These are phyloP conservation scores for Perdita meconis DNA, from an alignment of 2,888 invertebrate species.

Conservation along the genomic window DNA sequence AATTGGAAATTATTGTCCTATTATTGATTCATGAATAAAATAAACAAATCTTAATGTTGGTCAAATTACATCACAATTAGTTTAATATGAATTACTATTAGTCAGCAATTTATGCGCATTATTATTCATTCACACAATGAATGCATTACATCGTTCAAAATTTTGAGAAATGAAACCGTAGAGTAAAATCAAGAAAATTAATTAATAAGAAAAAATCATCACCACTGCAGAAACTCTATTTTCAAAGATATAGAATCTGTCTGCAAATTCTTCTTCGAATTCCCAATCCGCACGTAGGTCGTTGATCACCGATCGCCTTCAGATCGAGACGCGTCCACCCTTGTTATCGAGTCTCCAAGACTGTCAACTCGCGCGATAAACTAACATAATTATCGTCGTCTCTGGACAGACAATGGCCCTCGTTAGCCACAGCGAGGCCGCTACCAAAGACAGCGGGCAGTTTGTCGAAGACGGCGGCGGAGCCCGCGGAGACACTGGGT, in stretches of 20 bases:
- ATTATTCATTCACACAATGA: no score
- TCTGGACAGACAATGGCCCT: conserved; percentile 80
- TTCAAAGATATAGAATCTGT: no score
- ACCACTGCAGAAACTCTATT: no score
- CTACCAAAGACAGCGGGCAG: conserved; percentile 65
- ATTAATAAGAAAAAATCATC: no score
- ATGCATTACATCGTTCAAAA: no score
- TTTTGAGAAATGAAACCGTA: no score
- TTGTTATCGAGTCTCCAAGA: conserved; percentile 56
- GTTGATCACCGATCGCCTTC: conserved; percentile 18
- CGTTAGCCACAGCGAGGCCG: conserved; percentile 76
- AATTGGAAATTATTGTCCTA: neutral
- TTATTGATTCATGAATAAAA: neutral
- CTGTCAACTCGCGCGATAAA: conserved; percentile 56
- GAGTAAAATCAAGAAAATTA: no score
- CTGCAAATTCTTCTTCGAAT: neutral
- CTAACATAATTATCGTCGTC: conserved; percentile 80
- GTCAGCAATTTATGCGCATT: neutral
- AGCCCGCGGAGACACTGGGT: conserved; percentile 65
- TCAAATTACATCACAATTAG: conserved; percentile 7
- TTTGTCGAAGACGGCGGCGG: conserved; percentile 61
- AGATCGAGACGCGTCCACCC: conserved; percentile 5
- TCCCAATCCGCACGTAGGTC: no score
- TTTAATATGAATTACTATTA: neutral
- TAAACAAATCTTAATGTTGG: conserved; percentile 6